Evolutionary conservation across 2,113 vertebrate genomes (phyloP).

Genomic region (Anas platyrhynchos): DNA sequence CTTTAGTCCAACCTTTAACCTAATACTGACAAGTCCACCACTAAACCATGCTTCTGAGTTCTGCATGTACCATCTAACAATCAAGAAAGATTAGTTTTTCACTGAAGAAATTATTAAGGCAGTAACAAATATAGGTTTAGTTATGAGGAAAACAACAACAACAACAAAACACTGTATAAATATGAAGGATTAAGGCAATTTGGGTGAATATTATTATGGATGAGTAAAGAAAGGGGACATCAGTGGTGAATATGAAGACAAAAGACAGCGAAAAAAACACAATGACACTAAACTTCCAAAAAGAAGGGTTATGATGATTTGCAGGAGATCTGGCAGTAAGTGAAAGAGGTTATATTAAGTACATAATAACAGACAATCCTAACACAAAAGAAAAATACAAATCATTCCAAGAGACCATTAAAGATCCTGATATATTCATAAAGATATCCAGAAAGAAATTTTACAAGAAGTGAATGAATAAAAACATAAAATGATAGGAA

Average conservation of each 20-base stretch:
- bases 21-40: no score
- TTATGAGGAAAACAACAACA: background rate
- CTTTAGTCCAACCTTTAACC: no score
- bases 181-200: background rate
- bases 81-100: background rate
- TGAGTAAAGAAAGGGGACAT: background rate
- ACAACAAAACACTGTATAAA: background rate
- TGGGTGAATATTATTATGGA: background rate
- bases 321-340: background rate
- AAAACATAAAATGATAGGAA: background rate
- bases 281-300: background rate
- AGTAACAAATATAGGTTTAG: background rate
- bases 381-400: background rate
- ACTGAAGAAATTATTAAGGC: background rate
- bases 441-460: background rate
- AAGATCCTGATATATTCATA: background rate
- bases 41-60: no score
- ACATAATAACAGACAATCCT: background rate
- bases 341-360: background rate
- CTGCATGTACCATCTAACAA: background rate
- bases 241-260: background rate
- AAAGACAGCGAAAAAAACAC: background rate
- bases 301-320: background rate
- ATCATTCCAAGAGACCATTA: background rate
- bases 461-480: background rate